phyloP scores from a whole-genome alignment of 2,113 vertebrate species.

The Theristicus caerulescens region DNA sequence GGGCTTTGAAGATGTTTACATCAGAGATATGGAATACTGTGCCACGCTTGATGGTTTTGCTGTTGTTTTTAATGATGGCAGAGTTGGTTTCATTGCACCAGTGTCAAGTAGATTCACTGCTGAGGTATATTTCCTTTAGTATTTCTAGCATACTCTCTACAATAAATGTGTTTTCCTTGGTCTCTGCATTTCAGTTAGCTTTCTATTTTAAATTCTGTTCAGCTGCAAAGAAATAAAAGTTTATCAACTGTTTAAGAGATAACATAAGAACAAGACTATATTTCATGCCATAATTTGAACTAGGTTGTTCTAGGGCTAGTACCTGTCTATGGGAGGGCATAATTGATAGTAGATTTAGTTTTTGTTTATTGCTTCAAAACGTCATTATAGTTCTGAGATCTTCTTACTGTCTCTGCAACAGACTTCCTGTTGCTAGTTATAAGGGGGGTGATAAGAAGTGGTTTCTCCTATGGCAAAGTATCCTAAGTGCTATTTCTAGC shows the following conservation, averaged over 20 bases:
- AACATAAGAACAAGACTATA: neutral
- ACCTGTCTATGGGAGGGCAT: neutral
- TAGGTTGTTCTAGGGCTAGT: neutral
- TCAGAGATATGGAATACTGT: conserved; percentile 94
- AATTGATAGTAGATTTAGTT: neutral
- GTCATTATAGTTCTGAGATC: neutral
- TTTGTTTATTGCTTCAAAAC: neutral
- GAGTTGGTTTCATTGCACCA: conserved; percentile 94
- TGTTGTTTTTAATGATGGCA: conserved; percentile 93
- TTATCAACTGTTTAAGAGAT: neutral
- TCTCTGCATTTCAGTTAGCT: neutral
- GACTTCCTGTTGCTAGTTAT: neutral
- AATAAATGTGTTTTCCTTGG: neutral
- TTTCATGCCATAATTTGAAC: neutral
- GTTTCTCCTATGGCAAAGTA: neutral
- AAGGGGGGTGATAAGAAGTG: neutral
- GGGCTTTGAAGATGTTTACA: conserved; percentile 86
- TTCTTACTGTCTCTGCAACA: neutral
- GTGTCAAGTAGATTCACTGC: conserved; percentile 87
- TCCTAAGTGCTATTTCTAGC: neutral
- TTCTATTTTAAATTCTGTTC: neutral
- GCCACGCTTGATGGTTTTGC: conserved; percentile 94
- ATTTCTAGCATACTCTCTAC: neutral
- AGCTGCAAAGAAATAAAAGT: neutral
- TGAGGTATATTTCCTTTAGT: conserved; percentile 79